phyloP scores from a whole-genome alignment of 2,888 invertebrate genomes.

The Chydorus sphaericus region DNA sequence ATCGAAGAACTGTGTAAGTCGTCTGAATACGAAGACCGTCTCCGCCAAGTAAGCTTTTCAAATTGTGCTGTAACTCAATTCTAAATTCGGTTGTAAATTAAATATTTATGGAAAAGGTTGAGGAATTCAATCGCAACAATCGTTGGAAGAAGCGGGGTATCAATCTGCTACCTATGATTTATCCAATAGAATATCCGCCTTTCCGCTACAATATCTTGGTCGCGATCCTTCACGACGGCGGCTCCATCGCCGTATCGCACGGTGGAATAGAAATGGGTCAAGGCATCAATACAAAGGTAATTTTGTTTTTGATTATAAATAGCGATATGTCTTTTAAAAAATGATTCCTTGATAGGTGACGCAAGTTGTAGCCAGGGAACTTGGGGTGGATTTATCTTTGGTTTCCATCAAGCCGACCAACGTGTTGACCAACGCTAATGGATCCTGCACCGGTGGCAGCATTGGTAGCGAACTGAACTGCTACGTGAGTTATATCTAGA shows the following conservation, averaged over 20 bases:
- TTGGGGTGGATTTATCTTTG: constrained; percentile 51
- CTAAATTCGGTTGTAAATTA: background rate
- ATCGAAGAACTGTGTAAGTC: constrained; percentile 23
- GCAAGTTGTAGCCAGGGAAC: constrained; percentile 54
- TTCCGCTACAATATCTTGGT: constrained; percentile 43
- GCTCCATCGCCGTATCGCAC: constrained; percentile 47
- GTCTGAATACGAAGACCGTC: constrained; percentile 23
- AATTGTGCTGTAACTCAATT: no score
- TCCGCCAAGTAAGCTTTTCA: constrained; percentile 19
- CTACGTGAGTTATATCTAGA: constrained; percentile 20
- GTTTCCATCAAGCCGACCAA: constrained; percentile 50
- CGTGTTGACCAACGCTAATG: constrained; percentile 48
- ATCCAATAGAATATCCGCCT: constrained; percentile 35
- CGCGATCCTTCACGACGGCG: constrained; percentile 37
- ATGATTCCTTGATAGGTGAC: constrained; percentile 35
- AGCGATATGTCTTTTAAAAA: background rate
- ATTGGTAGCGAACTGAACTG: constrained; percentile 48
- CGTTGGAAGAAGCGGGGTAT: constrained; percentile 62
- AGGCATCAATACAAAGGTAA: constrained; percentile 61
- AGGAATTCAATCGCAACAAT: constrained; percentile 37
- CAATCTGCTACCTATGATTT: constrained; percentile 48
- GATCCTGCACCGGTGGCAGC: constrained; percentile 50
- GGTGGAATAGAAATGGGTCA: constrained; percentile 46
- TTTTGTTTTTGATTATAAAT: background rate
- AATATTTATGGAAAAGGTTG: background rate